Evolutionary conservation across 2,888 invertebrate species (phyloP), one percentile per base, ranked within the genome.

Genomic region (Sarcophaga subvicina): DNA sequence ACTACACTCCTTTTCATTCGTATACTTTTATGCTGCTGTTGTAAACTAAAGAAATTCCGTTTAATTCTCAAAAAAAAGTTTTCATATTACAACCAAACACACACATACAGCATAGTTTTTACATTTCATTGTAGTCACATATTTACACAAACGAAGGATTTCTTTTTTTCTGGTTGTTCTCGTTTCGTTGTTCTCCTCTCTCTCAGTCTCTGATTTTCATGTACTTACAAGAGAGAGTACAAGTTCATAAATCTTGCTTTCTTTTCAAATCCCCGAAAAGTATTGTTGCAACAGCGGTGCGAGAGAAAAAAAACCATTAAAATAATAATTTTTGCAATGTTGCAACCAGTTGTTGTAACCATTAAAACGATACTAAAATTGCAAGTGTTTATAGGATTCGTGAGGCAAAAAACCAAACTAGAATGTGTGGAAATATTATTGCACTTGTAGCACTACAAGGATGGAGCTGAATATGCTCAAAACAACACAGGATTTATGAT

Each of bases 211-310:
- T 67, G 54, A 63, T 86, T 27, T 77, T 77, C 22, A 20, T 70
- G 20, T 76, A 60, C 64, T 79, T 66, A 45, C 49, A 60, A 63
- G 11, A 49, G 54, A 54, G 54, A 70, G 77, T 60, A 83, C 47
- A 83, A 83, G 77, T 83, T 78, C 77, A 83, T 83, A 78, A 83
- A 83, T 83, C 83, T 83, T 83, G 72, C 22, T 78, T 47, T 78
- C 59, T 60, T 66, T 83, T 17, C n/a, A 72, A 77, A 73, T 76
- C 80, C 25, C 62, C 17, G 59, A 64, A 75, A 69, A 71, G 71
- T 73, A 22, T 69, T 45, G 37, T 37, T 37, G 37, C 37, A 37
- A 37, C 37, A 37, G 37, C 37, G 10, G 37, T 37, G 37, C 2
- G 37, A 37, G n/a, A 67, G 45, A 59, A 37, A 67, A 17, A 59